These are phyloP conservation scores for Cephus pygmeus DNA, from an alignment of 2,888 invertebrate genomes.

Conservation along the genomic window DNA sequence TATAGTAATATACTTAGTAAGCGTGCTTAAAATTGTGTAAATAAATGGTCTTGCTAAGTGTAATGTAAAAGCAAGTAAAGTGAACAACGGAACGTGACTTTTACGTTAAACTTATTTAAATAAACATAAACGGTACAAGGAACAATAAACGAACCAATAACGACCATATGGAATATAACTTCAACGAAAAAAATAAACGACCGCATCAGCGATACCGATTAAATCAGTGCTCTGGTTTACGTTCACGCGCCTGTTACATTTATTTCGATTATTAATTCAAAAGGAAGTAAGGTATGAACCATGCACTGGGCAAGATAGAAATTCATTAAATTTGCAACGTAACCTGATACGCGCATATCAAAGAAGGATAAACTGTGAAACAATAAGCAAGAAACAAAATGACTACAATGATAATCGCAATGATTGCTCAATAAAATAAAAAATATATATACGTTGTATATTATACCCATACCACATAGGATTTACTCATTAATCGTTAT, in stretches of 20 bases:
- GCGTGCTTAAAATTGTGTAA: not conserved
- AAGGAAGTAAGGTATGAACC: not conserved
- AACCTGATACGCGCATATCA: not conserved
- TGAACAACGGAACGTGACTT: not conserved
- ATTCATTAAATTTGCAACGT: not conserved
- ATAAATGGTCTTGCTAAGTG: not conserved
- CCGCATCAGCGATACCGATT: not conserved
- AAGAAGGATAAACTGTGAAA: not conserved
- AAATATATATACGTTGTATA: not conserved
- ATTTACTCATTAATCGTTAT: not conserved
- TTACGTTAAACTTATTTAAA: not conserved
- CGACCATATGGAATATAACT: not conserved
- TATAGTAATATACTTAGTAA: not conserved
- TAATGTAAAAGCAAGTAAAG: not conserved
- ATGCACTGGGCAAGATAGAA: not conserved
- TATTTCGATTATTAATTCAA: not conserved
- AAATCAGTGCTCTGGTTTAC: not conserved
- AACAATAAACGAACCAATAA: not conserved
- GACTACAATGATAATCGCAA: not conserved
- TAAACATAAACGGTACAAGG: not conserved
- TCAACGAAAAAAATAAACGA: not conserved
- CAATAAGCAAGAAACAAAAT: not conserved
- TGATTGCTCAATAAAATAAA: constrained; percentile 7
- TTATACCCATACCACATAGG: not conserved
- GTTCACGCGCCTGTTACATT: not conserved